Evolutionary conservation across 2,797 vertebrate genomes (phyloP).

Genomic region (Podarcis siculus): DNA sequence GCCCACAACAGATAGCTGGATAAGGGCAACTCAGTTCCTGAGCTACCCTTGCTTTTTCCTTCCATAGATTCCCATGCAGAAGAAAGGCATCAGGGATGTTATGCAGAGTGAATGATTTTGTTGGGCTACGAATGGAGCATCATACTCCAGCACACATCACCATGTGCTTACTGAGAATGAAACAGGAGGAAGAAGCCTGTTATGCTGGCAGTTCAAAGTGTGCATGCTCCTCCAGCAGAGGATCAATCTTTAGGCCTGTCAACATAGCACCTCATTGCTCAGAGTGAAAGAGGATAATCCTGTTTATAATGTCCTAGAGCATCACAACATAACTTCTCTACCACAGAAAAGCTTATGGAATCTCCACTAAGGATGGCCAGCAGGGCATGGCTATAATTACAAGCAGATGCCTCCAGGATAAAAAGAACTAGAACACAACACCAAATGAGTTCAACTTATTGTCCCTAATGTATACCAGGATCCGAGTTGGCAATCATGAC

Average conservation of each 20-base stretch:
- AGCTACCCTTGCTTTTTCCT: not conserved
- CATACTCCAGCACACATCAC: not conserved
- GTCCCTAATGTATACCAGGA: not conserved
- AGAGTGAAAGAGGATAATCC: not conserved
- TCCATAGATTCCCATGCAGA: not conserved
- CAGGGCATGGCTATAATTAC: not conserved
- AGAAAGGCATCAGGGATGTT: not conserved
- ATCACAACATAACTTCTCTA: not conserved
- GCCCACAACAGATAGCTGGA: not conserved
- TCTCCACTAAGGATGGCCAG: not conserved
- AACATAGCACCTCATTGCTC: not conserved
- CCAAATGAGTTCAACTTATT: not conserved
- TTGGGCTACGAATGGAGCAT: too few species aligned
- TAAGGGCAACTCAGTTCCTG: not conserved
- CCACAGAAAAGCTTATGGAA: not conserved
- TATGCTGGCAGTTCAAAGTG: not conserved
- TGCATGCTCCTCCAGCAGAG: not conserved
- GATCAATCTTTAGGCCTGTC: not conserved
- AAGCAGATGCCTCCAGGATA: not conserved
- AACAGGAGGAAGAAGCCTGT: not conserved
- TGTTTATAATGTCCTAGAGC: not conserved
- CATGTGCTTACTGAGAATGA: not conserved
- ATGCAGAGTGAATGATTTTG: not conserved
- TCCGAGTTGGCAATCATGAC: rapidly evolving
- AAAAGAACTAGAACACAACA: not conserved